These are phyloP conservation scores for Pterocles orientalis DNA, from an alignment of 2,113 vertebrate genomes.

Conservation along the genomic window DNA sequence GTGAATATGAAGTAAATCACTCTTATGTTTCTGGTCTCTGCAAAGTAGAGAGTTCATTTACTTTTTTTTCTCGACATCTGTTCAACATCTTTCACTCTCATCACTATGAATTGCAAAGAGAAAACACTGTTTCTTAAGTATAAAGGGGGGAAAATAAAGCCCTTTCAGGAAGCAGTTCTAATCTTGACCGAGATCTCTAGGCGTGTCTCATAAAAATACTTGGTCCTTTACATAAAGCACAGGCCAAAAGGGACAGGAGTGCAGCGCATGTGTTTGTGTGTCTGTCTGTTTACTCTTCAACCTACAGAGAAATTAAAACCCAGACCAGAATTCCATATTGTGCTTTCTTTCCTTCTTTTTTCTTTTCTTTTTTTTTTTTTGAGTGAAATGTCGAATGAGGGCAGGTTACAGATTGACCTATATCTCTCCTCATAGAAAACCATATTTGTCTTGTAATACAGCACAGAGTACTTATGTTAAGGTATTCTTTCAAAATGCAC, in stretches of 20 bases:
- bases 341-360: not conserved
- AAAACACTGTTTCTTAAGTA: not conserved
- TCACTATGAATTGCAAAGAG: not conserved
- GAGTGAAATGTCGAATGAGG: not conserved
- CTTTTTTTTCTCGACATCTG: too few relatives aligned
- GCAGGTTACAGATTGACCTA: not conserved
- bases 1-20: not conserved
- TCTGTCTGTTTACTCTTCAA: not conserved
- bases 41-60: not conserved
- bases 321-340: not conserved
- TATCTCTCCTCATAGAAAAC: not conserved
- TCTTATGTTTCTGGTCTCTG: not conserved
- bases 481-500: not conserved
- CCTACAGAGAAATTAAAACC: not conserved
- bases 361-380: too few relatives aligned
- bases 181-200: not conserved
- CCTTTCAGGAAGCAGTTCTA: fast-evolving
- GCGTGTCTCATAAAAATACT: not conserved
- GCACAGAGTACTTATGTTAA: not conserved
- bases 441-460: not conserved
- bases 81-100: not conserved
- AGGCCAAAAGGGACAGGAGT: not conserved
- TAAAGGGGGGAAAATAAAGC: fast-evolving
- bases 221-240: not conserved
- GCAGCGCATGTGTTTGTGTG: not conserved